phyloP scores from a whole-genome alignment of 2,888 invertebrate genomes.

The Ferrisia virgata region DNA sequence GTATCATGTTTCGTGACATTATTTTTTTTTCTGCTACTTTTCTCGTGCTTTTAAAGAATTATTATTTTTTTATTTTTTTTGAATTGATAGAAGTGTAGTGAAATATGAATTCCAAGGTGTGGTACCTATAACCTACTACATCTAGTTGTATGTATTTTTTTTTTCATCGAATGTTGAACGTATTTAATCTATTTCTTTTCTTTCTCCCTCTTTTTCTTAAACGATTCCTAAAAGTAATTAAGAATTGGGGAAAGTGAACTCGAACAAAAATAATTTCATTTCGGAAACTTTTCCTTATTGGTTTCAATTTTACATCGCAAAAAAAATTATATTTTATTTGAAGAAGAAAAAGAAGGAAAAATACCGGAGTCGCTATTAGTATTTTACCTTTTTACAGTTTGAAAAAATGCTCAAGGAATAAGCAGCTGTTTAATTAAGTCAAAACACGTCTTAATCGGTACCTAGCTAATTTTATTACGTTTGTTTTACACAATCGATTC shows the following conservation, averaged over 20 bases:
- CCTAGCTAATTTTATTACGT: background rate
- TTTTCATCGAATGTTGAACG: background rate
- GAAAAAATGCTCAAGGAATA: background rate
- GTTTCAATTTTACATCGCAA: no score
- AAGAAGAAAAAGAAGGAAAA: background rate
- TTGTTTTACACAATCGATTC: background rate
- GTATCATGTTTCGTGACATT: background rate
- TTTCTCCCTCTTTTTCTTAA: background rate
- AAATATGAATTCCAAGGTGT: background rate
- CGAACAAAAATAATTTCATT: no score
- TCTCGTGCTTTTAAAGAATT: background rate
- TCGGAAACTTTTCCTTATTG: no score
- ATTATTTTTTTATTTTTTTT: background rate
- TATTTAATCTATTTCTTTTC: background rate
- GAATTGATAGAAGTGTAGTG: background rate
- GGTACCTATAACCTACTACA: no score
- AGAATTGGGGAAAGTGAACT: no score
- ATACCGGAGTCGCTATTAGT: background rate
- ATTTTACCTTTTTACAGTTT: background rate
- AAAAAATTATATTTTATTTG: background rate
- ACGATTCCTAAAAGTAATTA: background rate
- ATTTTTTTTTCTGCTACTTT: background rate
- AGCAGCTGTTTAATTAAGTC: background rate
- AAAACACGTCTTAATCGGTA: background rate
- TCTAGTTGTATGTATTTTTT: no score